Evolutionary conservation across 2,797 vertebrate species (phyloP), one percentile per base, ranked within the genome.

Genomic region (Thalassophryne amazonica): DNA sequence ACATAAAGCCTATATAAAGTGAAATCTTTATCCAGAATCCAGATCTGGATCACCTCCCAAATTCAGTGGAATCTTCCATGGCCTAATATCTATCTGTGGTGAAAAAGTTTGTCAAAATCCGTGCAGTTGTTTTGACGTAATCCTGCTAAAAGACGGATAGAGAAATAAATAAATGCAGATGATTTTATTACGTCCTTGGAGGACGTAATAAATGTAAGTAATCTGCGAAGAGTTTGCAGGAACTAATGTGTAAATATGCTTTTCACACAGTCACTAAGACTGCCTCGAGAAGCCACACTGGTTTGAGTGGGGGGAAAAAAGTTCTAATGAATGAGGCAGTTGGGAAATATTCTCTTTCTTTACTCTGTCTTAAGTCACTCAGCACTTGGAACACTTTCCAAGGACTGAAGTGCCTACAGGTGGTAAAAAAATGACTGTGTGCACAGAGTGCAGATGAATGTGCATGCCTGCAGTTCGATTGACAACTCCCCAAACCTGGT

Each of bases 311-410:
- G 38, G 34, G 18, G 24, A 30, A 58, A 41, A 18, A 23, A 29
- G 41, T 14, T 42, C 30, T 73, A 73, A 80, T 78, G 53, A 80
- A 60, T 4, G 61, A 69, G 62, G 18, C 63, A 42, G 22, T 68
- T 54, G 76, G 67, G 65, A 86, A 85, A 80, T 49, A 22, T 41
- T 68, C 16, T 11, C 60, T 70, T 73, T 78, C 73, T 74, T 73
- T 74, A 31, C 55, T 69, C 39, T 41, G 69, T 62, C 63, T 76
- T 60, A 17, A 55, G 46, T 78, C 75, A 49, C 65, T 80, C 66
- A 67, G 59, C 80, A 62, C 49, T 36, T 47, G 5, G 22, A 73
- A 67, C 68, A 70, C 75, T 64, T 82, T 76, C 69, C 81, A 77
- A 73, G 16, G 55, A 37, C 62, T 50, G 4, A 32, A 50, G 39